A percentile compares a stretch with the other conserved stretches of the same genome.
Conservation (phyloP, 2,888 invertebrate species). For the Volucella inanis region DNA sequence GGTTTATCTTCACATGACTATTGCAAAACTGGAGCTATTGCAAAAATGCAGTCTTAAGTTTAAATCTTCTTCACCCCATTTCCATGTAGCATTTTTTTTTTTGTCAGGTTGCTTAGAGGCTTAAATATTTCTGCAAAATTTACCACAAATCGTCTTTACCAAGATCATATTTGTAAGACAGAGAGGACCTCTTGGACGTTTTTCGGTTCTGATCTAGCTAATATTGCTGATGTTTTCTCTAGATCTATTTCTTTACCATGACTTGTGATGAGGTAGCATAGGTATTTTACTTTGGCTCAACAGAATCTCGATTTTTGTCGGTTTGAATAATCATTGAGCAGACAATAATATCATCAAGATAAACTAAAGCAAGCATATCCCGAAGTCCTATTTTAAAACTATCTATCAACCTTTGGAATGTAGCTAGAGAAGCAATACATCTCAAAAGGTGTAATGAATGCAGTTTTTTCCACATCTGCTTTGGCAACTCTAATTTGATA, state of each 20-base stretch:
- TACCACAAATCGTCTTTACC: too few relatives aligned
- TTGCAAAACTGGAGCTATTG: background rate
- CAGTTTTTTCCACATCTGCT: too few relatives aligned
- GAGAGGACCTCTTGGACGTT: constrained; percentile 6
- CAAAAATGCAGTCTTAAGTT: constrained; percentile 8
- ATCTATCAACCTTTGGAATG: too few relatives aligned
- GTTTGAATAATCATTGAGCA: background rate
- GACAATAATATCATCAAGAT: constrained; percentile 25
- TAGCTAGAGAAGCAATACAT: too few relatives aligned
- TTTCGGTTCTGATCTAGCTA: too few relatives aligned
- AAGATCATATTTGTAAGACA: constrained; percentile 35
- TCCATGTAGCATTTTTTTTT: constrained; percentile 60
- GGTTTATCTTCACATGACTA: constrained; percentile 26
- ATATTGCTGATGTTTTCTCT: too few relatives aligned
- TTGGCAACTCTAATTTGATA: too few relatives aligned
- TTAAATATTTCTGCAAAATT: too few relatives aligned
- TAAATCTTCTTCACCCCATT: background rate
- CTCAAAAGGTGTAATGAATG: too few relatives aligned
- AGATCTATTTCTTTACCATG: too few relatives aligned
- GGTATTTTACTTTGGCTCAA: constrained; percentile 75
- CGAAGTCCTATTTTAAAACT: too few relatives aligned
- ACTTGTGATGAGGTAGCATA: constrained; percentile 72
- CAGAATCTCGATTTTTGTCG: constrained; percentile 23
- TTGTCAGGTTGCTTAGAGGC: constrained; percentile 76
- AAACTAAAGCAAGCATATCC: too few relatives aligned